Evolutionary conservation across 1,140 invertebrate genomes (phyloP).

Genomic region (Bombus confusus): DNA sequence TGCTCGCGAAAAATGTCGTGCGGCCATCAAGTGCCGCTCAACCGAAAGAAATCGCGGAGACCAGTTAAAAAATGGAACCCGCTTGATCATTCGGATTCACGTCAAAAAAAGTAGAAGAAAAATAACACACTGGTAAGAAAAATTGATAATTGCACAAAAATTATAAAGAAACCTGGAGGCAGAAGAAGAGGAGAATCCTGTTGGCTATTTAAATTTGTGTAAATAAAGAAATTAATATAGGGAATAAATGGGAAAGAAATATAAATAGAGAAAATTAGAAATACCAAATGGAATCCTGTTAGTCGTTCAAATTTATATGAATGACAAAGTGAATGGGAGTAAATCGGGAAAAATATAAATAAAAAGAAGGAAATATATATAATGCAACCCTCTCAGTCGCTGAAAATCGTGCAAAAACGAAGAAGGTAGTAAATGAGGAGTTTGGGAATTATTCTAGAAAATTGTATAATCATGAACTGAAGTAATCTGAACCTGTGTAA

Average conservation of each 20-base stretch:
- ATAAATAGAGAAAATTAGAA: neutral
- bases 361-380: too few species aligned
- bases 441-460: too few species aligned
- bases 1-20: conserved; percentile 40
- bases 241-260: neutral
- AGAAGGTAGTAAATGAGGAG: too few species aligned
- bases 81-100: neutral
- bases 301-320: too few species aligned
- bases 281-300: neutral
- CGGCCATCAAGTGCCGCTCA: neutral
- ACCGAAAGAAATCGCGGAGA: conserved; percentile 4
- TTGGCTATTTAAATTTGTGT: neutral
- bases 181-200: neutral
- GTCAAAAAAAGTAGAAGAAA: neutral
- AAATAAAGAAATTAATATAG: too few species aligned
- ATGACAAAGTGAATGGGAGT: too few species aligned
- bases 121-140: neutral
- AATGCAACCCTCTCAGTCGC: too few species aligned
- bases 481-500: too few species aligned
- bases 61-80: neutral
- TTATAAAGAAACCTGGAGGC: neutral
- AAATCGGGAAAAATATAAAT: too few species aligned
- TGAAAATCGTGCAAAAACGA: too few species aligned
- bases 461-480: too few species aligned
- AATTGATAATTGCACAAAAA: neutral